Base-by-base conservation (phyloP, 2,797 vertebrate species). In the Propithecus perrieri region DNA sequence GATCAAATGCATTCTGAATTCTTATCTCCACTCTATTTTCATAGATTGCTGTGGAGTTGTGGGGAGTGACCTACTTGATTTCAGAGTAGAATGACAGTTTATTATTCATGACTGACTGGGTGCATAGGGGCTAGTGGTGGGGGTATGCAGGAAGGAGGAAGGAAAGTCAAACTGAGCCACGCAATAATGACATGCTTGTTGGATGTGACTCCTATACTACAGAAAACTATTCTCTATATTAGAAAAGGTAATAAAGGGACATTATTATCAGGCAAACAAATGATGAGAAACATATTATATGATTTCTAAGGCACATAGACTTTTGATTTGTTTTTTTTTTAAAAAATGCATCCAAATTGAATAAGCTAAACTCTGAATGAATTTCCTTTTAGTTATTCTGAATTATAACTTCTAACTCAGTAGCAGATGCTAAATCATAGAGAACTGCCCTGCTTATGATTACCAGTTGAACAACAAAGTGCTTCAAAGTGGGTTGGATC, bases 401-500 rank as follows among this genome's bases (percentile, higher is more conserved):
- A 96, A 86, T 91, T 96, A 89, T n/a, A 18, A 96, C 97, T 97
- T 97, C 87, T 91, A n/a, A 94, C 35, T 59, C 87, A 97, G 92
- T 89, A 93, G 28, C 43, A 96, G 74, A 96, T 95, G 63, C 46
- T 95, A 96, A 98, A 94, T 98, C 92, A 97, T 92, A 96, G 85
- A 96, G 85, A 98, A 97, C 83, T 87, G 26, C 35, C 93, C 63
- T 96, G 96, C 61, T 96, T 96, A 97, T 97, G 96, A 98, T 90
- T 96, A 84, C 41, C 61, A 91, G 59, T 85, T 98, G 94, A 98
- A 97, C 18, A 92, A 91, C 41, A 97, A 97, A 97, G 48, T 50
- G 96, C 85, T 95, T 98, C 96, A 95, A 94, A 95, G 74, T 26
- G 75, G 46, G 71, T 90, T 97, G 89, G 76, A 89, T 93, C 83